Evolutionary conservation across 2,797 vertebrate genomes (phyloP), one percentile per base, ranked within the genome.

Genomic region (Esox masquinongy): DNA sequence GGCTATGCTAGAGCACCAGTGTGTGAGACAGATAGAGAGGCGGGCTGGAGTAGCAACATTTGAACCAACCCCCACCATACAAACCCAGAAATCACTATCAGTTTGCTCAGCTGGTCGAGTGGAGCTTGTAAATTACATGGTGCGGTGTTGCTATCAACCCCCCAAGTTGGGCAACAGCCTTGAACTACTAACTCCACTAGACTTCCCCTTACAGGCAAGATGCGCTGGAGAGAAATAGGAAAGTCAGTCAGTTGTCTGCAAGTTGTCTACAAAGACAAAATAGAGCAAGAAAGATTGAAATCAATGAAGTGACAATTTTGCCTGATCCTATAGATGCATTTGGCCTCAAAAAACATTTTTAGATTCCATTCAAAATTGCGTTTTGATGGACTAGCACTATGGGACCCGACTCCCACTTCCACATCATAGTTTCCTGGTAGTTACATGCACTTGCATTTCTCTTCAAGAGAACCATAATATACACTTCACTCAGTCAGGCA

Each of bases 21-120:
- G 56, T 24, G 11, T 4, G 22, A 61, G 56, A 9, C 17, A 22
- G 56, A 61, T 61, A 24, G 56, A 47, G 43, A 47, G 9, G 22
- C n/a, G n/a, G 53, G 36, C 36, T 39, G 56, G 22, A 56, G n/a
- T 22, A n/a, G n/a, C 53, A n/a, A 56, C 19, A 61, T 78, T 81
- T 74, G 50, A 70, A 67, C 64, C 72, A 7, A 1, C 36, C 72
- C 80, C 31, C 31, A 71, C 63, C 75, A 66, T 68, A 67, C 22
- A 61, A 61, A 12, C 56, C 56, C 3, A 14, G 77, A 79, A 76
- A 80, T 81, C 72, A 64, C 72, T n/a, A 81, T 81, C 0, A 78
- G 85, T 84, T 75, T 70, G 71, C 64, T 82, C 8, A 12, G 69
- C 43, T 77, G 50, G 76, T 77, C 83, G 72, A 74, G 79, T 68